These are phyloP conservation scores for Bos taurus DNA, from an alignment of 2,113 vertebrate genomes.

Conservation along the genomic window DNA sequence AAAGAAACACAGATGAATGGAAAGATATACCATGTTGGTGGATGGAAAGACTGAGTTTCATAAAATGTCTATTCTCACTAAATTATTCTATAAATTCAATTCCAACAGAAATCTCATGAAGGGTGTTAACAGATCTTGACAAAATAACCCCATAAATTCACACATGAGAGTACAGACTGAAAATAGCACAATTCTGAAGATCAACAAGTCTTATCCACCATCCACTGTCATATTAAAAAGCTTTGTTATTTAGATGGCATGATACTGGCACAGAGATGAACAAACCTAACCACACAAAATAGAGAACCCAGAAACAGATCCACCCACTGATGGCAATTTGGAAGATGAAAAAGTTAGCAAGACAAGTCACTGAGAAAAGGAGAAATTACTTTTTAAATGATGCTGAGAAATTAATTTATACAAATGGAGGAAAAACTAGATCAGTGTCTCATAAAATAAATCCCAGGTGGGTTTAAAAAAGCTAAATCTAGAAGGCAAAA, in stretches of 20 bases:
- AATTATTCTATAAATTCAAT: conserved; percentile 19
- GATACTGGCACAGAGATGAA: not conserved
- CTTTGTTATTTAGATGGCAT: not conserved
- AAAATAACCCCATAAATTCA: not conserved
- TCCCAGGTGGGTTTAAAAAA: not conserved
- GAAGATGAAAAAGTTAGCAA: not conserved
- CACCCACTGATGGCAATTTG: not conserved
- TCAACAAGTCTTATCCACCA: not conserved
- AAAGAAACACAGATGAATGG: not conserved
- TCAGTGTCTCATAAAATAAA: not conserved
- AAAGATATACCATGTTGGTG: not conserved
- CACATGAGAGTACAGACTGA: not conserved
- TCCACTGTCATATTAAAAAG: not conserved
- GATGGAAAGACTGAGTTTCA: not conserved
- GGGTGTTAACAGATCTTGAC: not conserved
- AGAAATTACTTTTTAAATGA: not conserved
- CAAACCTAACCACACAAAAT: not conserved
- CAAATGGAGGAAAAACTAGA: not conserved
- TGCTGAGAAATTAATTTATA: not conserved
- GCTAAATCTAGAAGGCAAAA: conserved; percentile 1
- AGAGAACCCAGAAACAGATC: not conserved
- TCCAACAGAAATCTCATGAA: not conserved
- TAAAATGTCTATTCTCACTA: not conserved
- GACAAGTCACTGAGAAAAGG: not conserved
- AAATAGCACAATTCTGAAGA: not conserved